Percentiles rank a stretch among this genome's conserved stretches.
Conservation (phyloP, 1,140 invertebrate genomes). For the Drosophila sucinea region DNA sequence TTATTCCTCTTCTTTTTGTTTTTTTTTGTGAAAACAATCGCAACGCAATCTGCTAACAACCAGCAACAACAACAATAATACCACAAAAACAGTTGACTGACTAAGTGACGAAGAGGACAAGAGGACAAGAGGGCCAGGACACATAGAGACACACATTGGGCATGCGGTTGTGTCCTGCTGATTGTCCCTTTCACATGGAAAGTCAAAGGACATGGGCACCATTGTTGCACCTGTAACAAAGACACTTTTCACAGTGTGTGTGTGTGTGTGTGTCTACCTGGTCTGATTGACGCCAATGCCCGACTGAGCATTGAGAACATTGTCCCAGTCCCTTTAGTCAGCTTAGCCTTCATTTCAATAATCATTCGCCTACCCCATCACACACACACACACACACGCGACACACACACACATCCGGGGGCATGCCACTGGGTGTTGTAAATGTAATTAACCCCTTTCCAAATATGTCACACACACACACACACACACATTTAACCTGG, state of each 20-base stretch:
- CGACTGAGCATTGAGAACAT: constrained; percentile 6
- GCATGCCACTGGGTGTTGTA: constrained; percentile 3
- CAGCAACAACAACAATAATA: constrained; percentile 51
- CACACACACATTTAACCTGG: background rate
- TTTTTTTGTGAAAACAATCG: constrained; percentile 65
- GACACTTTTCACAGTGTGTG: background rate
- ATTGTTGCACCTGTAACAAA: constrained; percentile 11
- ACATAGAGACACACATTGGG: background rate
- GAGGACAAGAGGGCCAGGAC: background rate
- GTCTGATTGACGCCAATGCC: constrained; percentile 7
- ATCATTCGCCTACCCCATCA: constrained; percentile 7
- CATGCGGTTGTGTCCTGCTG: constrained; percentile 11
- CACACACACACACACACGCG: background rate
- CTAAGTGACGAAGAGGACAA: constrained; percentile 55
- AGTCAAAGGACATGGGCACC: background rate
- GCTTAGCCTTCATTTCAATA: constrained; percentile 12
- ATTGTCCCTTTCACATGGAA: background rate
- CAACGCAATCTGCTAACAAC: constrained; percentile 67
- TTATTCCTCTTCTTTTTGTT: constrained; percentile 30
- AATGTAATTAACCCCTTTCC: constrained; percentile 26
- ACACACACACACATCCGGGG: constrained; percentile 4
- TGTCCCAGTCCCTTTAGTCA: background rate
- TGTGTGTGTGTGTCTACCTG: background rate
- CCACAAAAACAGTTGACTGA: constrained; percentile 66
- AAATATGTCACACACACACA: background rate